Percentiles rank a stretch among this genome's conserved stretches.
phyloP scores from a whole-genome alignment of 2,888 invertebrate species.

The Beris chalybata region DNA sequence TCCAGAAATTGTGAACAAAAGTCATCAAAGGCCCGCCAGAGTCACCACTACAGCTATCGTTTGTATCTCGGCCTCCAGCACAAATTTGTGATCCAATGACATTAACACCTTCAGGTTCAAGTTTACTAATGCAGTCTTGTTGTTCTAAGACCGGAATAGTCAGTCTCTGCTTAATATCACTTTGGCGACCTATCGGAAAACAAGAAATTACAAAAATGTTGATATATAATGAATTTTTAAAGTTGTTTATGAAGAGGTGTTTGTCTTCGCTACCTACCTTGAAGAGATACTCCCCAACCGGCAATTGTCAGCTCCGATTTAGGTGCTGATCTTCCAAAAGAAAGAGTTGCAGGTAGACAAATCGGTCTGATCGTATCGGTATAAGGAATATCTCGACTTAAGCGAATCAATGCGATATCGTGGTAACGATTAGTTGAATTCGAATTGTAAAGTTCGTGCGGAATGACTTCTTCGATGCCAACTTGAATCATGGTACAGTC shows the following conservation, averaged over 20 bases:
- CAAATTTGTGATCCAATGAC: constrained; percentile 26
- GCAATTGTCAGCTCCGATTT: constrained; percentile 57
- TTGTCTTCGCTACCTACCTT: constrained; percentile 11
- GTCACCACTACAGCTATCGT: constrained; percentile 62
- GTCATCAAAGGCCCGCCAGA: constrained; percentile 62
- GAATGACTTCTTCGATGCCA: constrained; percentile 63
- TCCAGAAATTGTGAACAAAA: constrained; percentile 7
- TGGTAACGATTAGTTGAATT: constrained; percentile 62
- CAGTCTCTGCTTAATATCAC: constrained; percentile 44
- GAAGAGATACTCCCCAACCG: constrained; percentile 62
- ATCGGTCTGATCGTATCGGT: constrained; percentile 63
- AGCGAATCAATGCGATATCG: constrained; percentile 73
- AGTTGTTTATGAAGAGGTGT: not conserved
- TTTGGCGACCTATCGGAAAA: not conserved
- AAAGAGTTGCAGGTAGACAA: constrained; percentile 59
- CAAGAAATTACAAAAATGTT: constrained; percentile 39
- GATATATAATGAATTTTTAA: not conserved
- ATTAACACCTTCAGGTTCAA: not conserved
- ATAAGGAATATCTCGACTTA: constrained; percentile 60
- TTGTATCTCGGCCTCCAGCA: constrained; percentile 48
- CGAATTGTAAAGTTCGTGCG: constrained; percentile 67
- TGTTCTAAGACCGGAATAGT: constrained; percentile 54
- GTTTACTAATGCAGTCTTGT: constrained; percentile 52
- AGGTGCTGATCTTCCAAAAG: constrained; percentile 44
- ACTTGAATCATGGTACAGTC: constrained; percentile 46